Evolutionary conservation across 2,797 vertebrate species (phyloP).

Genomic region (Rhabdomys pumilio): DNA sequence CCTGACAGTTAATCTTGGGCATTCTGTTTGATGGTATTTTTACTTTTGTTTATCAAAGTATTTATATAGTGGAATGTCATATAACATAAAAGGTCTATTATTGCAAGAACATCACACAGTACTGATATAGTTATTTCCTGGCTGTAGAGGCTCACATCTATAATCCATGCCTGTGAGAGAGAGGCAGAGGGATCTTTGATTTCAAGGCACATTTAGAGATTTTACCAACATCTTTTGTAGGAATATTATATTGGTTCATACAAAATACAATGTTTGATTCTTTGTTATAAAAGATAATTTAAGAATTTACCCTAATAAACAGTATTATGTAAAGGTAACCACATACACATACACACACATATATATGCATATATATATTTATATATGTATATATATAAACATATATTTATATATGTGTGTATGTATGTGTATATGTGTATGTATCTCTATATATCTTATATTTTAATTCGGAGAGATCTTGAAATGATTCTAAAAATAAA

Average conservation of each 20-base stretch:
- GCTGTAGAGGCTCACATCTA: neutral
- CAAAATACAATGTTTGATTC: neutral
- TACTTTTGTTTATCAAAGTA: neutral
- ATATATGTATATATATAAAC: too few species aligned
- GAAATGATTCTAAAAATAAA: neutral
- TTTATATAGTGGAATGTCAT: neutral
- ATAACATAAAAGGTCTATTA: neutral
- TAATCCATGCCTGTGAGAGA: neutral
- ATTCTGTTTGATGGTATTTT: neutral
- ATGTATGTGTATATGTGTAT: too few species aligned
- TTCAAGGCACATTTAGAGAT: neutral
- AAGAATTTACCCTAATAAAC: slow-evolving; percentile 21
- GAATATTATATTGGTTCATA: neutral
- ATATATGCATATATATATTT: too few species aligned
- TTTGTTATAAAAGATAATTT: slow-evolving; percentile 22
- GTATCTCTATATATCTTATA: too few species aligned
- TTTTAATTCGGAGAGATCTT: neutral
- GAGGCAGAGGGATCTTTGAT: neutral
- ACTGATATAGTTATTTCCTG: neutral
- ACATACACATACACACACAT: too few species aligned
- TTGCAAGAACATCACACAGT: neutral
- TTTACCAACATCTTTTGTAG: neutral
- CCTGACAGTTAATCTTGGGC: neutral
- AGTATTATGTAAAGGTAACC: neutral
- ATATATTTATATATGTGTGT: too few species aligned